Evolutionary conservation across 2,888 invertebrate species (phyloP).

Genomic region (Anorthoa munda): DNA sequence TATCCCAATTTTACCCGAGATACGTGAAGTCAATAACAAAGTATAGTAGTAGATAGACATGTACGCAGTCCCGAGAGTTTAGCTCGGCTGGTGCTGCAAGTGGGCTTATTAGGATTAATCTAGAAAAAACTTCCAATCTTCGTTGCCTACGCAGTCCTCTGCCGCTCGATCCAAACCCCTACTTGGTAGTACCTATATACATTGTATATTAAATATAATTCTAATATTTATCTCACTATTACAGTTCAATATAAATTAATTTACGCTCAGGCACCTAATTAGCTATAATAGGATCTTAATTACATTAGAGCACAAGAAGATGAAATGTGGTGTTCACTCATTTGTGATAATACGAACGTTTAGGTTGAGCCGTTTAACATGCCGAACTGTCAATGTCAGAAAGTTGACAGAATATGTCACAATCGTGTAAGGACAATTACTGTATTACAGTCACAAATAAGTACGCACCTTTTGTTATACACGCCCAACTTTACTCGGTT

Average conservation of each 20-base stretch:
- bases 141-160: conserved; percentile 24
- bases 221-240: conserved; percentile 76
- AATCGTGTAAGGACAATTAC: conserved; percentile 29
- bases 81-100: conserved; percentile 31
- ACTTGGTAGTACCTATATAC: conserved; percentile 33
- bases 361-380: conserved; percentile 33
- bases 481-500: conserved; percentile 45
- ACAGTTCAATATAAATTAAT: conserved; percentile 72
- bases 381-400: conserved; percentile 30
- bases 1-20: conserved; percentile 11
- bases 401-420: conserved; percentile 18
- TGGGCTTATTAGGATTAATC: conserved; percentile 55
- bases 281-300: conserved; percentile 67
- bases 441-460: conserved; percentile 64
- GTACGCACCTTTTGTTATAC: conserved; percentile 54
- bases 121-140: conserved; percentile 42
- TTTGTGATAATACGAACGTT: conserved; percentile 58
- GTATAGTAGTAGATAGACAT: conserved; percentile 8
- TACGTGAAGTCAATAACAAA: conserved; percentile 13
- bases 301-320: conserved; percentile 63
- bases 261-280: conserved; percentile 80
- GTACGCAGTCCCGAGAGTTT: conserved; percentile 31
- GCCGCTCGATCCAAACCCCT: conserved; percentile 48
- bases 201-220: conserved; percentile 73
- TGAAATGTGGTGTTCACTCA: conserved; percentile 55